Evolutionary conservation across 2,113 vertebrate species (phyloP), one percentile per base, ranked within the genome.

Genomic region (Coracopsis vasa): DNA sequence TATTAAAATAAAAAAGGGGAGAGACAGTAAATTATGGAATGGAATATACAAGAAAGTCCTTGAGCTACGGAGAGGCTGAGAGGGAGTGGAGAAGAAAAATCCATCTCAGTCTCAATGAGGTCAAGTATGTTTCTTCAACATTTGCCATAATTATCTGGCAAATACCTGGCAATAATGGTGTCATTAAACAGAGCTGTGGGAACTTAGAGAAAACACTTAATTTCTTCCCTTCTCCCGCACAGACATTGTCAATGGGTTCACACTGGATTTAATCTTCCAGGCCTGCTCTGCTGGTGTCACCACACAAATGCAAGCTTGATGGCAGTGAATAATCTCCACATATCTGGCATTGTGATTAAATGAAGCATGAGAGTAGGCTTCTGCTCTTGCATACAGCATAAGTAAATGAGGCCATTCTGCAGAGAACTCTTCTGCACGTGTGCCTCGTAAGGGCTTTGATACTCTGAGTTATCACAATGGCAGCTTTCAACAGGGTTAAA

Each of bases 181-280:
- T 95, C 86, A 94, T 97, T 96, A 94, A 97, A 89, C 70, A 94
- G 83, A 96, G 67, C 96, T 91, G 65, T 93, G 86, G 73, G 92
- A 95, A 94, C 70, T 66, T 69, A 28, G 44, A 86, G 91, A 94
- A 94, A 96, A 94, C 84, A 89, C 65, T 94, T 89, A 21, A 89
- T 92, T 95, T 94, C 80, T 84, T 84, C 70, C 86, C 83, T 92
- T 91, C 86, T 95, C 86, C 94, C 83, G 92, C 80, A 89, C 86
- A 89, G 70, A 91, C 74, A 94, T 80, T 93, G 69, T 82, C 91
- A 88, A 90, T 80, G 84, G 90, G 80, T 95, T 95, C 93, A 89
- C 2, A 69, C 92, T 94, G 89, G 93, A 85, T 78, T 95, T 94
- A 88, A 94, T 81, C 74, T 97, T 95, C 60, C 58, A 70, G 88